These are phyloP conservation scores for Spinus pinus DNA, from an alignment of 2,797 vertebrate species.

Conservation along the genomic window DNA sequence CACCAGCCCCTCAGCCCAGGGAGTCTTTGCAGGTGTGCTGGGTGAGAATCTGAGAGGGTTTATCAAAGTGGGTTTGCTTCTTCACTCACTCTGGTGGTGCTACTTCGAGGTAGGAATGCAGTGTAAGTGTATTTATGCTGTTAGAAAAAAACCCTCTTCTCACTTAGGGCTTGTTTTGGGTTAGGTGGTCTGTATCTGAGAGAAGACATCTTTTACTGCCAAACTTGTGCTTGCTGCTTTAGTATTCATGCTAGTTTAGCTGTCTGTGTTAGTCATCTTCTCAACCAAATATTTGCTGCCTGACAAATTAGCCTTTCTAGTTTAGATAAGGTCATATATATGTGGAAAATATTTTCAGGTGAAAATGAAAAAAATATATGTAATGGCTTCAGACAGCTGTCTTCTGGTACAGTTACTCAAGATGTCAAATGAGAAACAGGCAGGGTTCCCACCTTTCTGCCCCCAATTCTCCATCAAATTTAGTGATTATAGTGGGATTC, in stretches of 20 bases:
- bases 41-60: not conserved
- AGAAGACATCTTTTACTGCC: not conserved
- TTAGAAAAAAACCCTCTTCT: accelerated
- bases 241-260: not conserved
- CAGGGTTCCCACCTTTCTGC: not conserved
- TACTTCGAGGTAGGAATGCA: not conserved
- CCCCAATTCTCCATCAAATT: accelerated
- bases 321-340: not conserved
- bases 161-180: not conserved
- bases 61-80: not conserved
- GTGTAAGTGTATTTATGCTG: not conserved
- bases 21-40: not conserved
- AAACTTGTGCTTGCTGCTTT: not conserved
- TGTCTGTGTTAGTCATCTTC: not conserved
- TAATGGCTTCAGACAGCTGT: not conserved
- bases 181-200: not conserved
- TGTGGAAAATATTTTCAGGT: not conserved
- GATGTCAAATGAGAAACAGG: not conserved
- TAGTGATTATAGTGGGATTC: not conserved
- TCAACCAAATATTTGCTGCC: not conserved
- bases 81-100: not conserved
- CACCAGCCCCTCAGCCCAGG: not conserved
- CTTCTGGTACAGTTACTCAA: not conserved
- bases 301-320: not conserved
- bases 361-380: not conserved